Conservation (phyloP, 1,140 invertebrate genomes). For the Rhysida immarginata region DNA sequence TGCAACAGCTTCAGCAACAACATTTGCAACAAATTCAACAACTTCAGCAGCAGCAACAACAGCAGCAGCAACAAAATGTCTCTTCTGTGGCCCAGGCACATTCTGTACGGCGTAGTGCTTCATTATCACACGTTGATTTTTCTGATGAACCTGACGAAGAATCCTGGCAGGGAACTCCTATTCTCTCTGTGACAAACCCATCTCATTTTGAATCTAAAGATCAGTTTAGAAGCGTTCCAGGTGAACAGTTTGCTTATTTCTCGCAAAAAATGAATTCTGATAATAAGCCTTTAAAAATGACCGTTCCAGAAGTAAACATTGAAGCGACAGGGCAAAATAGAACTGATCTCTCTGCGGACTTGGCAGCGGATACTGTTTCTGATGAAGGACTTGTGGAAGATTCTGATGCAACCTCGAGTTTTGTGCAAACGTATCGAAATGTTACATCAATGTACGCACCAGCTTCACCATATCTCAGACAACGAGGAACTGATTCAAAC, state of each 20-base stretch:
- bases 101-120: conserved; percentile 48
- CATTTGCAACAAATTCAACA: background rate
- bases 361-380: background rate
- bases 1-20: background rate
- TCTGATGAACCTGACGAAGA: too few species aligned
- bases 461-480: background rate
- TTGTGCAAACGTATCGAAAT: background rate
- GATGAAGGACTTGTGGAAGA: conserved; percentile 3
- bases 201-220: too few species aligned
- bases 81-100: conserved; percentile 23
- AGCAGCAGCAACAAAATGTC: conserved; percentile 17
- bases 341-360: background rate
- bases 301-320: too few species aligned
- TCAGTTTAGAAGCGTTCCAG: too few species aligned
- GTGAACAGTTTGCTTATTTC: too few species aligned
- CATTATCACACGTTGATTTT: conserved; percentile 60
- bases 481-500: background rate
- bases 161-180: too few species aligned
- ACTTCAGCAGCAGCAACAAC: conserved; percentile 2
- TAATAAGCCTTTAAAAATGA: too few species aligned
- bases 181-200: too few species aligned
- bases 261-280: too few species aligned
- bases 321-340: too few species aligned
- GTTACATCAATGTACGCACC: conserved; percentile 2
- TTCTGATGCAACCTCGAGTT: background rate